Percentiles rank a stretch among this genome's conserved stretches.
phyloP scores from a whole-genome alignment of 1,140 invertebrate species.

The Aphis gossypii region DNA sequence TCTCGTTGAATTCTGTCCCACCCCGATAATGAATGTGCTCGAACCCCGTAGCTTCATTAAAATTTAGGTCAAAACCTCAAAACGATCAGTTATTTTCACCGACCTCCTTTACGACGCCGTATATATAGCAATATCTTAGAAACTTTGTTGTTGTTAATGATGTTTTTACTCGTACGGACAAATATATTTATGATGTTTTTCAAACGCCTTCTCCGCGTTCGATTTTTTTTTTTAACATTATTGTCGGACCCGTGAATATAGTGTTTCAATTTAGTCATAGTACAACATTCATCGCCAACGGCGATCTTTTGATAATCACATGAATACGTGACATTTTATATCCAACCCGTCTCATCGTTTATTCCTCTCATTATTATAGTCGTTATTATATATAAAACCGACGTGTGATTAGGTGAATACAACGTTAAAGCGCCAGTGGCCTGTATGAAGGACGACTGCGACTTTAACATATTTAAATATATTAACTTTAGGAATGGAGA shows the following conservation, averaged over 20 bases:
- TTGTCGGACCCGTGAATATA: too few species aligned
- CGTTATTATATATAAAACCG: background rate
- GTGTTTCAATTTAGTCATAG: background rate
- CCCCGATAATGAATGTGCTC: background rate
- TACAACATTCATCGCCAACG: background rate
- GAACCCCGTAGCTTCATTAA: background rate
- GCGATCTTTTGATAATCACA: background rate
- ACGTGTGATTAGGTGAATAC: background rate
- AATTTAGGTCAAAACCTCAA: conserved; percentile 22
- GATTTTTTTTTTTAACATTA: background rate
- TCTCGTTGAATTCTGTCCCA: background rate
- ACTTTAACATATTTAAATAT: background rate
- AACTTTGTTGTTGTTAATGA: conserved; percentile 1
- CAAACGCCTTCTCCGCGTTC: background rate
- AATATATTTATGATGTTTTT: background rate
- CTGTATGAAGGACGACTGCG: background rate
- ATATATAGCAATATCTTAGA: background rate
- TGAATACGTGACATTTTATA: background rate
- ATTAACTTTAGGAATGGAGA: background rate
- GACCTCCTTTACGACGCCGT: background rate
- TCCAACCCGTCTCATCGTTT: background rate
- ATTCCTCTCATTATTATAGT: background rate
- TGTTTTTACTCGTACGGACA: conserved; percentile 1
- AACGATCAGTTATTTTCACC: background rate
- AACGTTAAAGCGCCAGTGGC: background rate